These are phyloP conservation scores for Chinchilla lanigera DNA, from an alignment of 2,113 vertebrate species.

Conservation along the genomic window DNA sequence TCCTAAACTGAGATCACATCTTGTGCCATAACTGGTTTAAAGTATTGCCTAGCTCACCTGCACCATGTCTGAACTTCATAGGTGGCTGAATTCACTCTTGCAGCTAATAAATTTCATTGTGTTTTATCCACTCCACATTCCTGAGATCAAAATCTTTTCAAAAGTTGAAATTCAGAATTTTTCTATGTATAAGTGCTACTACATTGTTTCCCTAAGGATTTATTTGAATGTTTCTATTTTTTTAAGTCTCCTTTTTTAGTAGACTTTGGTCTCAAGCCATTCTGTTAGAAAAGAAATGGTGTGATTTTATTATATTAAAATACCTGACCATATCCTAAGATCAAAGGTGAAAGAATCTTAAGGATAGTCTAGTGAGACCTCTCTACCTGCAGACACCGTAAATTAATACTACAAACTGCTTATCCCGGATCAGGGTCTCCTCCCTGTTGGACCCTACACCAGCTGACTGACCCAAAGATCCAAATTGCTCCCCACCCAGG, in stretches of 20 bases:
- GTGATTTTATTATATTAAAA: background rate
- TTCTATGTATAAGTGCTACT: background rate
- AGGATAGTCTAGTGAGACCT: background rate
- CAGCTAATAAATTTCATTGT: background rate
- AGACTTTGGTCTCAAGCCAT: background rate
- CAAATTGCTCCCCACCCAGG: background rate
- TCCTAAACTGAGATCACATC: background rate
- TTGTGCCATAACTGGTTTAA: background rate
- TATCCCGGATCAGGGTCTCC: background rate
- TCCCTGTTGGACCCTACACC: background rate
- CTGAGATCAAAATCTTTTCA: background rate
- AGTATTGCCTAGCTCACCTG: background rate
- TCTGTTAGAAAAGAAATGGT: background rate
- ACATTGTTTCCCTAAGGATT: background rate
- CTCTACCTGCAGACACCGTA: background rate
- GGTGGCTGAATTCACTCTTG: background rate
- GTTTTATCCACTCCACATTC: background rate
- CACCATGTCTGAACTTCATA: background rate
- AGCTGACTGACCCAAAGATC: background rate
- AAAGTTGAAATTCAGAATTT: background rate
- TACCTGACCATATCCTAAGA: background rate
- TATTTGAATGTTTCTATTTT: background rate
- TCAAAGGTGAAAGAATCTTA: background rate
- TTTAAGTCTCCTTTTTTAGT: background rate
- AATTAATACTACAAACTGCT: background rate